Percentiles rank a stretch among this genome's conserved stretches.
phyloP scores from a whole-genome alignment of 1,140 invertebrate genomes.

The Eupristina koningsbergeri region DNA sequence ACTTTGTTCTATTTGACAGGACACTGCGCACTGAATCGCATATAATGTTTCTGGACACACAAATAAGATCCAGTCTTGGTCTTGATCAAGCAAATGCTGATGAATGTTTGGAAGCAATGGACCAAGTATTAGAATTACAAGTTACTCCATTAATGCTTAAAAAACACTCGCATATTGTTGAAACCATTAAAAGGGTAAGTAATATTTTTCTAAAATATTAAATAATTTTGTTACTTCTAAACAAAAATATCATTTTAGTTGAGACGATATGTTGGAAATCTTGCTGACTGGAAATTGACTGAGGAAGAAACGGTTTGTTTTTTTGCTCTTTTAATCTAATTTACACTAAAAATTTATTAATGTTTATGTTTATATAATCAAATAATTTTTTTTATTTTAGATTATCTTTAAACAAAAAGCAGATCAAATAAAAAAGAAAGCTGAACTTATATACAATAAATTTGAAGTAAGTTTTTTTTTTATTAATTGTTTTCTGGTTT shows the following conservation, averaged over 20 bases:
- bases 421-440: slow-evolving; percentile 78
- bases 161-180: slow-evolving; percentile 87
- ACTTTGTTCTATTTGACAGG: slow-evolving; percentile 56
- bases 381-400: slow-evolving; percentile 57
- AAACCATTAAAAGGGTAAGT: slow-evolving; percentile 79
- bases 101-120: slow-evolving; percentile 76
- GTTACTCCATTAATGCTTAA: slow-evolving; percentile 86
- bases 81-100: slow-evolving; percentile 79
- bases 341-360: too few species aligned
- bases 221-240: neutral
- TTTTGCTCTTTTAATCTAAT: too few species aligned
- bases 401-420: slow-evolving; percentile 78
- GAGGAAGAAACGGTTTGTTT: slow-evolving; percentile 74
- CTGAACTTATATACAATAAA: slow-evolving; percentile 78
- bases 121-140: slow-evolving; percentile 77
- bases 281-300: slow-evolving; percentile 80
- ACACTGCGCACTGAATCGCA: slow-evolving; percentile 81
- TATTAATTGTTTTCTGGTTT: too few species aligned
- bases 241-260: slow-evolving; percentile 64
- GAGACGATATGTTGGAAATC: slow-evolving; percentile 83
- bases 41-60: slow-evolving; percentile 81
- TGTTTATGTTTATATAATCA: neutral
- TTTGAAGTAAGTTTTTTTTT: slow-evolving; percentile 74
- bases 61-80: slow-evolving; percentile 81
- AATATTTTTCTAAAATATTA: neutral